A percentile compares a stretch with the other conserved stretches of the same genome.
These are phyloP conservation scores for Syrista parreyssii DNA, from an alignment of 2,888 invertebrate genomes.

Conservation along the genomic window DNA sequence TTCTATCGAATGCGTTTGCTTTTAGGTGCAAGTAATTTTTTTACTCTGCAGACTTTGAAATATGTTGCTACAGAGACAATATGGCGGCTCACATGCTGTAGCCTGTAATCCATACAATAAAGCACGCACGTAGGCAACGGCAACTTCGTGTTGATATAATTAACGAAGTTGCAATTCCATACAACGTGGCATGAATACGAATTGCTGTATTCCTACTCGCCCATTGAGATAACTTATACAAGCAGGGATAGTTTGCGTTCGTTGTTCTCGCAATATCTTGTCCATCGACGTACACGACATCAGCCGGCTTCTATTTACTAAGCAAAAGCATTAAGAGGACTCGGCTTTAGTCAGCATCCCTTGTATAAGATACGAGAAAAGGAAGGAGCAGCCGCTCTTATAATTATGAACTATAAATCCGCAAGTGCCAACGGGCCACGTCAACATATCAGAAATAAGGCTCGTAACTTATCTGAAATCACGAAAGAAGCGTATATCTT, in stretches of 20 bases:
- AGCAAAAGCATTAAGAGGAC: background rate
- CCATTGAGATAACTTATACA: conserved; percentile 12
- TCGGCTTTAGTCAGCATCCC: background rate
- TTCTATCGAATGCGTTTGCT: background rate
- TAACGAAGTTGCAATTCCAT: conserved; percentile 38
- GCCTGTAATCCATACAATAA: conserved; percentile 30
- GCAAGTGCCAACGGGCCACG: background rate
- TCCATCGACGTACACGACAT: background rate
- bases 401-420: background rate
- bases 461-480: background rate
- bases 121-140: conserved; percentile 41
- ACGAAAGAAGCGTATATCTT: background rate
- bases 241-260: background rate
- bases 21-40: background rate
- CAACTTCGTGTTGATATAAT: conserved; percentile 44
- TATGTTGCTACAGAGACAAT: background rate
- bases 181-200: conserved; percentile 19
- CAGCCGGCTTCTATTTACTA: background rate
- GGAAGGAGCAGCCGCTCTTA: background rate
- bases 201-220: conserved; percentile 13
- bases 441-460: background rate
- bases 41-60: background rate
- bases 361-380: no score
- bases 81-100: background rate
- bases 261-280: background rate